Evolutionary conservation across 2,888 invertebrate genomes (phyloP).

Genomic region (Andrena trimmerana): DNA sequence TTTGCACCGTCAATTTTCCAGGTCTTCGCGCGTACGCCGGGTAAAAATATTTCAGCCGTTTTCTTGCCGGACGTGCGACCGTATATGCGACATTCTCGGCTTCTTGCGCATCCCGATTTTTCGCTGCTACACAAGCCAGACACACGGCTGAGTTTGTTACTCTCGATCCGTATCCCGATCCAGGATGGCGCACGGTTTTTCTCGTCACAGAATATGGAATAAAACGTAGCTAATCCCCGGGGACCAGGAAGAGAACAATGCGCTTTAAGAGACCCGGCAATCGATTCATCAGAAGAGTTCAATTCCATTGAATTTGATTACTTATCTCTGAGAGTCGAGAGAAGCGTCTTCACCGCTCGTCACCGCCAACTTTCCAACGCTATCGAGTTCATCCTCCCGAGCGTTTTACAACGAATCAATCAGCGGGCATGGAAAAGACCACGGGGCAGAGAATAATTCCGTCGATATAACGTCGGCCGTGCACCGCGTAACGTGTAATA

Average conservation of each 20-base stretch:
- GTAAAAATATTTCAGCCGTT: conserved; percentile 35
- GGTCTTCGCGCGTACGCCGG: conserved; percentile 31
- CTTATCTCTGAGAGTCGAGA: background rate
- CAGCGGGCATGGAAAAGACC: background rate
- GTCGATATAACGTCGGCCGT: conserved; percentile 50
- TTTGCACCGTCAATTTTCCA: conserved; percentile 62
- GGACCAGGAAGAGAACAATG: too few species aligned
- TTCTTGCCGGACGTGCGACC: conserved; percentile 30
- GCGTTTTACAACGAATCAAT: conserved; percentile 34
- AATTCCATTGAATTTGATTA: too few species aligned
- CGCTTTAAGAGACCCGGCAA: too few species aligned
- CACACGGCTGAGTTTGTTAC: background rate
- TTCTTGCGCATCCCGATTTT: conserved; percentile 34
- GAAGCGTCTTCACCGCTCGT: too few species aligned
- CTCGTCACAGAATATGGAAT: background rate
- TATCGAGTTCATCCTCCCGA: background rate
- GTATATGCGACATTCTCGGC: conserved; percentile 36
- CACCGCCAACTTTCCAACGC: background rate
- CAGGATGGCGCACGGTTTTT: too few species aligned
- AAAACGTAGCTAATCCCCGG: too few species aligned
- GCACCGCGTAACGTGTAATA: conserved; percentile 79
- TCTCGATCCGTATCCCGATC: background rate
- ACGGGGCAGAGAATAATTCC: conserved; percentile 27
- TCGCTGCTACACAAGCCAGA: conserved; percentile 8
- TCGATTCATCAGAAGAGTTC: too few species aligned